These are phyloP conservation scores for Hemichromis elongatus DNA, from an alignment of 2,113 vertebrate species.

Conservation along the genomic window DNA sequence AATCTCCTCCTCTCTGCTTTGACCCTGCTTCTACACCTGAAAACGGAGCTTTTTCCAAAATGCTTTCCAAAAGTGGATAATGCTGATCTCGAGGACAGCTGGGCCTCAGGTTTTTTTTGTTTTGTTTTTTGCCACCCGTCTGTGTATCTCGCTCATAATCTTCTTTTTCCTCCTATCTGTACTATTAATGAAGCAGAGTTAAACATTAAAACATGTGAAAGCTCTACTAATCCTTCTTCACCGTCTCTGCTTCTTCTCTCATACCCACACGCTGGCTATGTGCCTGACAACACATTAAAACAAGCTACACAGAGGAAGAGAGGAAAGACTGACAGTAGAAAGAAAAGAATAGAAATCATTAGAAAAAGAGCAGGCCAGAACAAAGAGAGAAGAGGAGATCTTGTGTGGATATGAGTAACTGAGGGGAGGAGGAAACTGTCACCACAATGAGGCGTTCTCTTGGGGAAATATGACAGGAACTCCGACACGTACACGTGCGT, in stretches of 20 bases:
- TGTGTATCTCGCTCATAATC: not conserved
- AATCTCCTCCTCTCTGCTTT: not conserved
- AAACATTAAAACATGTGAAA: not conserved
- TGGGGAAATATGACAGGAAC: conserved; percentile 34
- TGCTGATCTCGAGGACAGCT: not conserved
- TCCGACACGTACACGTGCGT: not conserved
- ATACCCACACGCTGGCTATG: not conserved
- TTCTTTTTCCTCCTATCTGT: not conserved
- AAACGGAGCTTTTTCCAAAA: not conserved
- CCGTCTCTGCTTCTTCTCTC: not conserved
- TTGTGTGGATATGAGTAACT: not conserved
- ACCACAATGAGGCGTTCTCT: conserved; percentile 17
- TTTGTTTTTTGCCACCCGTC: not conserved
- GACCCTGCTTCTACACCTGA: not conserved
- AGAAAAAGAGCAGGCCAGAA: not conserved
- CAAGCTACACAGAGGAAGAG: not conserved
- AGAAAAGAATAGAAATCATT: not conserved
- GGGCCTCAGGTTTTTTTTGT: not conserved
- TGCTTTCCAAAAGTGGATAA: not conserved
- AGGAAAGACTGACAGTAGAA: not conserved
- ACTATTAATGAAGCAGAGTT: not conserved
- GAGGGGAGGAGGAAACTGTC: conserved; percentile 35
- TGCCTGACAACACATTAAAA: not conserved
- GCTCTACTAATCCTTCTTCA: not conserved
- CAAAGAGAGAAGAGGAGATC: not conserved